A percentile compares a stretch with the other conserved stretches of the same genome.
These are phyloP conservation scores for Lerema accius DNA, from an alignment of 1,140 invertebrate species.

Conservation along the genomic window DNA sequence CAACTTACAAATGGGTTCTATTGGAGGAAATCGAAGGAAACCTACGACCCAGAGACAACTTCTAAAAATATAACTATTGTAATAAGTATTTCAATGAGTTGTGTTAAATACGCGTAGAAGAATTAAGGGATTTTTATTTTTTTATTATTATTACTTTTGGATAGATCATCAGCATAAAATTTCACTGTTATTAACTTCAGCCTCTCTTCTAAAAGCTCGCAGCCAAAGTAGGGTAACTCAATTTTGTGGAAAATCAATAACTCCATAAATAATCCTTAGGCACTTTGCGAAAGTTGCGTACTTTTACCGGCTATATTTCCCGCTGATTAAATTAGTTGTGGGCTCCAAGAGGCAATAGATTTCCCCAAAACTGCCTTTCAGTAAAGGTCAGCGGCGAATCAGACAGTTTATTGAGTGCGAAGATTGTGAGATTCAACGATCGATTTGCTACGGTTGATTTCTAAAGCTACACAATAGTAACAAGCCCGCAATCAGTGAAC, in stretches of 20 bases:
- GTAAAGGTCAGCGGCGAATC: conserved; percentile 10
- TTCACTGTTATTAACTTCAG: conserved; percentile 3
- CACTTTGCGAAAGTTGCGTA: conserved; percentile 15
- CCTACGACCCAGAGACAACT: too few relatives aligned
- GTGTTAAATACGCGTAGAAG: too few relatives aligned
- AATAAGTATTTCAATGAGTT: too few relatives aligned
- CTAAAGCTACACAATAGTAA: conserved; percentile 11
- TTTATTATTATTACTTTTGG: not conserved
- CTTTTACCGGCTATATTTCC: conserved; percentile 13
- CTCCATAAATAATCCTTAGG: conserved; percentile 22
- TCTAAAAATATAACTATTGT: too few relatives aligned
- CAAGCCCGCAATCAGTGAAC: too few relatives aligned
- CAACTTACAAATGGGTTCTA: too few relatives aligned
- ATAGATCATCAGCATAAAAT: not conserved
- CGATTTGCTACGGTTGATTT: not conserved
- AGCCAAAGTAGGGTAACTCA: conserved; percentile 10
- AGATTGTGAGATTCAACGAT: conserved; percentile 1
- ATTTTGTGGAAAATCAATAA: conserved; percentile 22
- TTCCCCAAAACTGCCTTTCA: conserved; percentile 9
- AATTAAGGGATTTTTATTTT: too few relatives aligned
- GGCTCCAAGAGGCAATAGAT: conserved; percentile 19
- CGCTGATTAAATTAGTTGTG: conserved; percentile 26
- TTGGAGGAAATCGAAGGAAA: too few relatives aligned
- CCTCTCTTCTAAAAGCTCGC: conserved; percentile 12
- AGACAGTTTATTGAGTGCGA: conserved; percentile 12